Conservation (phyloP, 2,113 vertebrate genomes). For the Bubo blakistoni region DNA sequence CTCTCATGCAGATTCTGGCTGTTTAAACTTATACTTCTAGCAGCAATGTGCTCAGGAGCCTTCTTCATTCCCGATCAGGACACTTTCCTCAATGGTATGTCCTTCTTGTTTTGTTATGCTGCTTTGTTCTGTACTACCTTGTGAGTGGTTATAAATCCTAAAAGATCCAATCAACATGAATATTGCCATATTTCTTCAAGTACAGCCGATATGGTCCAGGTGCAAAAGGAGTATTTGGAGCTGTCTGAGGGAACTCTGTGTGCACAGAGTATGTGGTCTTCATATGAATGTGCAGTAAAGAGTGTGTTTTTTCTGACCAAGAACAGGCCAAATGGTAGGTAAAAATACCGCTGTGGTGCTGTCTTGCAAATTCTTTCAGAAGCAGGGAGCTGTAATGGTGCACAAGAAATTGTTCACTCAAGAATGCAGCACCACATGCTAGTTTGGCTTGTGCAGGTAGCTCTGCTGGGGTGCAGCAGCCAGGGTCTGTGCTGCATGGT, state of each 20-base stretch:
- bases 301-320: not conserved
- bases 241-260: not conserved
- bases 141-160: not conserved
- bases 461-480: not conserved
- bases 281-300: not conserved
- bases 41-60: slow-evolving; percentile 88
- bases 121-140: not conserved
- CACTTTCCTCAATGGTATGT: slow-evolving; percentile 88
- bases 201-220: not conserved
- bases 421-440: rapidly evolving
- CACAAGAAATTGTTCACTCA: not conserved
- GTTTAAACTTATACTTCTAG: slow-evolving; percentile 86
- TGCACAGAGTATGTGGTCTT: not conserved
- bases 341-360: not conserved
- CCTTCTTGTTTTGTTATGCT: not conserved
- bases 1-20: slow-evolving; percentile 88
- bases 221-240: not conserved
- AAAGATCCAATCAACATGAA: not conserved
- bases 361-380: not conserved
- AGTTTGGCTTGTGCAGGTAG: not conserved
- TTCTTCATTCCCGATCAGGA: slow-evolving; percentile 93
- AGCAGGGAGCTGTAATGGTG: not conserved
- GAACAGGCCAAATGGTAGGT: not conserved
- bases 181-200: not conserved
- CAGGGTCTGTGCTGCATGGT: rapidly evolving